These are phyloP conservation scores for Scomber colias DNA, from an alignment of 2,113 vertebrate genomes.

Conservation along the genomic window DNA sequence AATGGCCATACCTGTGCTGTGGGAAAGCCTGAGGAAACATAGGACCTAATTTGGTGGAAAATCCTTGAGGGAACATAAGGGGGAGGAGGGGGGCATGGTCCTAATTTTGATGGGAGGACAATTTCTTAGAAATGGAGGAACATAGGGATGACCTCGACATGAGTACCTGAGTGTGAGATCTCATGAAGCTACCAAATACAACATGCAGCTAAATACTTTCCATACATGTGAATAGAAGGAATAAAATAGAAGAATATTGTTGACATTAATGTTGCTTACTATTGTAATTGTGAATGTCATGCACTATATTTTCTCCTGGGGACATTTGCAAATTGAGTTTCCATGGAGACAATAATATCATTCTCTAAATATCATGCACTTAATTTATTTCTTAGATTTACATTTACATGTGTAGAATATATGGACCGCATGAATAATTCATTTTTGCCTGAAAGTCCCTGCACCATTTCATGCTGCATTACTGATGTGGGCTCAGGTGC, in stretches of 20 bases:
- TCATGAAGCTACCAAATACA: background rate
- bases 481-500: constrained; percentile 57
- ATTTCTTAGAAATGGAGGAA: too few species aligned
- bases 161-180: background rate
- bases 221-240: background rate
- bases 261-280: background rate
- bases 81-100: too few species aligned
- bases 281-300: background rate
- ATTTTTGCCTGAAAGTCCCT: constrained; percentile 30
- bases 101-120: too few species aligned
- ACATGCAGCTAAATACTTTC: background rate
- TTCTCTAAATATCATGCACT: background rate
- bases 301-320: background rate
- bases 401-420: constrained; percentile 18
- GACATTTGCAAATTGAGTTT: constrained; percentile 19
- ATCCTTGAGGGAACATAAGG: too few species aligned
- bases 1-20: too few species aligned
- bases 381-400: constrained; percentile 16
- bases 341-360: background rate
- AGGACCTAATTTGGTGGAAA: too few species aligned
- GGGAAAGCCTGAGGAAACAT: too few species aligned
- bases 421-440: constrained; percentile 64
- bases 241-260: background rate
- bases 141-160: too few species aligned
- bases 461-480: constrained; percentile 49